These are phyloP conservation scores for Melitaea cinxia DNA, from an alignment of 1,140 invertebrate genomes.

Conservation along the genomic window DNA sequence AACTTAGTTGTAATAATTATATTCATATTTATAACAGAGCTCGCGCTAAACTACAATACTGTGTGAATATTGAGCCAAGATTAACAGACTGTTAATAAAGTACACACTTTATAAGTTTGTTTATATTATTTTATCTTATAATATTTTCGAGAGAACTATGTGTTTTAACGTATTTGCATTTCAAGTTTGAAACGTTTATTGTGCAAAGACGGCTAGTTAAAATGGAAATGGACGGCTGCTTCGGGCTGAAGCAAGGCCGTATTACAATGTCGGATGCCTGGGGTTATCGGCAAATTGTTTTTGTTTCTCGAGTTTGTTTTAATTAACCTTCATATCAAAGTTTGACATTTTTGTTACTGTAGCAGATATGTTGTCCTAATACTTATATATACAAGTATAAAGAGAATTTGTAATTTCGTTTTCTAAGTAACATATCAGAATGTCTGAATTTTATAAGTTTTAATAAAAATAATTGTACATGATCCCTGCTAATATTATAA, in stretches of 20 bases:
- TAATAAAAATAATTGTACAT: no score
- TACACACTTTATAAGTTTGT: background rate
- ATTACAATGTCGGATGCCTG: no score
- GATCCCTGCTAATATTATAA: no score
- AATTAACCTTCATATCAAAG: slow-evolving; percentile 36
- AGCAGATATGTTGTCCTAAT: no score
- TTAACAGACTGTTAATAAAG: background rate
- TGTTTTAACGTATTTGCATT: slow-evolving; percentile 3
- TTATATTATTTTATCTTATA: background rate
- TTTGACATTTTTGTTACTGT: slow-evolving; percentile 17
- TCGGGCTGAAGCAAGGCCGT: no score
- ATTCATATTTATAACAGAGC: no score
- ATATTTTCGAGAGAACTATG: background rate
- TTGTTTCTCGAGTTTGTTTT: slow-evolving; percentile 34
- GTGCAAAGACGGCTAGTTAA: slow-evolving; percentile 25
- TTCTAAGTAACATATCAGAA: no score
- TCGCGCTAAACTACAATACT: no score
- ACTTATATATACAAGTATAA: no score
- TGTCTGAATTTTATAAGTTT: no score
- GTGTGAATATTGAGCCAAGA: background rate
- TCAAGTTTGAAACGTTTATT: background rate
- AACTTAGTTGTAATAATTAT: no score
- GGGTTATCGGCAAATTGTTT: background rate
- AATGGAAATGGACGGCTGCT: slow-evolving; percentile 25
- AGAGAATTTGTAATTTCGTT: no score